Evolutionary conservation across 2,113 vertebrate species (phyloP).

Genomic region (Carollia perspicillata): DNA sequence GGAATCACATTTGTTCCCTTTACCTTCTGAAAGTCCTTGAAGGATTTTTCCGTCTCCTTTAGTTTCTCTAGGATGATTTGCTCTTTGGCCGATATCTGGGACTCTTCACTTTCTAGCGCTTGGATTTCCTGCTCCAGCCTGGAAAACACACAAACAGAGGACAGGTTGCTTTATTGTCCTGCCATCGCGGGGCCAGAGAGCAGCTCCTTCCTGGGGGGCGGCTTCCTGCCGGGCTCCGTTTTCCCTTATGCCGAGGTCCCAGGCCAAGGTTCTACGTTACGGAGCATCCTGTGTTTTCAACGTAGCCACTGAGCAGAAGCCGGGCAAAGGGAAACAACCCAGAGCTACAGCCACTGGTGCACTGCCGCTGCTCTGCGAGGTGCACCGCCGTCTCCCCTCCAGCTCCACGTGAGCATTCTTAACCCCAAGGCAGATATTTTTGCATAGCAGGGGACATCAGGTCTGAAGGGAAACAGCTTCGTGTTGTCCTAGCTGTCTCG

Average conservation of each 20-base stretch:
- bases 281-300: background rate
- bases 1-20: background rate
- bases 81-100: constrained; percentile 97
- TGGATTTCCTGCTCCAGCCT: constrained; percentile 95
- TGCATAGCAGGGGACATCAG: background rate
- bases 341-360: background rate
- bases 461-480: background rate
- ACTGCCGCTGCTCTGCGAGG: background rate
- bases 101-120: constrained; percentile 94
- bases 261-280: constrained; percentile 4
- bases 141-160: constrained; percentile 78
- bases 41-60: constrained; percentile 93
- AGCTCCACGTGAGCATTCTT: background rate
- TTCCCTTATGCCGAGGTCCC: background rate
- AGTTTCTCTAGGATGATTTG: constrained; percentile 93
- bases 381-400: background rate
- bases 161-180: constrained; percentile 60
- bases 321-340: background rate
- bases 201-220: constrained; percentile 8
- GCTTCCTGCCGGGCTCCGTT: background rate
- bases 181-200: background rate
- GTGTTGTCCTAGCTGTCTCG: background rate
- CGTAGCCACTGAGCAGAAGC: background rate
- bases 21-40: constrained; percentile 96
- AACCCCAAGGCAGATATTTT: background rate